Conservation (phyloP, 1,140 invertebrate genomes). For the Cotesia typhae region DNA sequence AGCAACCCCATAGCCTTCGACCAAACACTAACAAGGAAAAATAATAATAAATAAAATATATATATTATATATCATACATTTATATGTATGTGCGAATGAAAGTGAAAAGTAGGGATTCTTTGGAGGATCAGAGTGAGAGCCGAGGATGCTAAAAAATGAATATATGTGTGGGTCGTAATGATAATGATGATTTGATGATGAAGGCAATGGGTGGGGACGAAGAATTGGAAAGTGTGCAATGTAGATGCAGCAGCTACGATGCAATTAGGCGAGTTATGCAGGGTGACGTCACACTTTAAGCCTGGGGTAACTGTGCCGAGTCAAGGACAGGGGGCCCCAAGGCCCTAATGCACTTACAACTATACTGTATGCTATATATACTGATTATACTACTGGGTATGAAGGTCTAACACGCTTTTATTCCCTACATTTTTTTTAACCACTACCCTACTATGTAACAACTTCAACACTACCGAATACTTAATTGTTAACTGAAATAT, state of each 20-base stretch:
- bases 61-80: not conserved
- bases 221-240: constrained; percentile 29
- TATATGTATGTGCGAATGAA: constrained; percentile 25
- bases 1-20: constrained; percentile 17
- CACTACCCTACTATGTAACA: not conserved
- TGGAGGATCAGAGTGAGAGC: constrained; percentile 18
- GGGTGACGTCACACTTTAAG: constrained; percentile 64
- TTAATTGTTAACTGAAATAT: no score
- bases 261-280: constrained; percentile 67
- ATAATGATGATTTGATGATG: constrained; percentile 16
- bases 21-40: not conserved
- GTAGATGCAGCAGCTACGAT: constrained; percentile 49
- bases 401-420: not conserved
- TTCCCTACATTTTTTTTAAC: constrained; percentile 30
- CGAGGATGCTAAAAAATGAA: constrained; percentile 12
- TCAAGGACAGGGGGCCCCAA: constrained; percentile 64
- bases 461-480: not conserved
- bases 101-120: constrained; percentile 24
- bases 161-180: constrained; percentile 9
- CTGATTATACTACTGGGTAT: no score
- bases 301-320: constrained; percentile 66
- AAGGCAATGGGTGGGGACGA: constrained; percentile 21
- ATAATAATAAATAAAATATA: constrained; percentile 8
- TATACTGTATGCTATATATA: not conserved
- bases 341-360: constrained; percentile 51